Evolutionary conservation across 2,113 vertebrate genomes (phyloP).

Genomic region (Alligator sinensis): DNA sequence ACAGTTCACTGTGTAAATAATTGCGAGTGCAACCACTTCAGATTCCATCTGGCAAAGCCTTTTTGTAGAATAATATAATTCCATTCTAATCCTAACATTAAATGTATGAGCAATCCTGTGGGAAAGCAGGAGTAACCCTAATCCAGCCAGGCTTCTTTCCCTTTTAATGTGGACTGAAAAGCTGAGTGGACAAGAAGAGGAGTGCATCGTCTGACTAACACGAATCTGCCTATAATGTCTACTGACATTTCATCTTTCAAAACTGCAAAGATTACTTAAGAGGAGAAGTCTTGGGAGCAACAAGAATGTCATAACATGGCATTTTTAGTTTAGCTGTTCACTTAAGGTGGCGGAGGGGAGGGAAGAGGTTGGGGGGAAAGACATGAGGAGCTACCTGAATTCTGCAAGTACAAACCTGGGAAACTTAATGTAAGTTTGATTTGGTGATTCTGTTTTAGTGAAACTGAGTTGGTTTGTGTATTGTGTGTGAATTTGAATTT

Average conservation of each 20-base stretch:
- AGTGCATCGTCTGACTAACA: constrained; percentile 47
- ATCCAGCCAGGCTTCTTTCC: constrained; percentile 63
- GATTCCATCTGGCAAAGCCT: background rate
- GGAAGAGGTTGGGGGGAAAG: no score
- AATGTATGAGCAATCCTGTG: background rate
- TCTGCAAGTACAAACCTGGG: background rate
- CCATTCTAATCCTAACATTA: no score
- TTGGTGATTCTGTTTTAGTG: background rate
- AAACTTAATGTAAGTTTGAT: background rate
- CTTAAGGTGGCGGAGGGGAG: background rate
- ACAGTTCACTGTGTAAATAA: background rate
- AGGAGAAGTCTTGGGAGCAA: background rate
- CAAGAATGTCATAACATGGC: background rate
- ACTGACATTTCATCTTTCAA: constrained; percentile 57
- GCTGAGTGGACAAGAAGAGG: constrained; percentile 57
- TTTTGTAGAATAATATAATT: background rate
- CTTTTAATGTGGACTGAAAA: constrained; percentile 63
- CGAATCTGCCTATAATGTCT: constrained; percentile 47
- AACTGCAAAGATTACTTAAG: constrained; percentile 33
- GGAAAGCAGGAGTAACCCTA: constrained; percentile 32
- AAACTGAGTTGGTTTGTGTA: background rate
- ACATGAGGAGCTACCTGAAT: background rate
- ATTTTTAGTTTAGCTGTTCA: background rate
- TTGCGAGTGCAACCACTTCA: background rate
- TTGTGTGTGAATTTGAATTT: constrained; percentile 34